phyloP scores from a whole-genome alignment of 2,888 invertebrate species.

The Spicauda simplicius region DNA sequence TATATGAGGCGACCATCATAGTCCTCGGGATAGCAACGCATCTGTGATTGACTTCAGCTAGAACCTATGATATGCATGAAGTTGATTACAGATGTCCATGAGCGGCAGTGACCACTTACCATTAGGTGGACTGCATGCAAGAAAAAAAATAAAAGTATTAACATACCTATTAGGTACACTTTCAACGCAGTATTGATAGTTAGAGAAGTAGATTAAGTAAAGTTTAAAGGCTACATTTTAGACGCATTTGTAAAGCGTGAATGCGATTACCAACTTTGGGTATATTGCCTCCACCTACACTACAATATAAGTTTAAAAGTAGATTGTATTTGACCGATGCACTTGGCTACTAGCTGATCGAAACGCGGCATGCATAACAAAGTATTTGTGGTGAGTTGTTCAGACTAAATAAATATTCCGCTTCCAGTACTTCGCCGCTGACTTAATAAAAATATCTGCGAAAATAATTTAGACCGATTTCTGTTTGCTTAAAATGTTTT shows the following conservation, averaged over 20 bases:
- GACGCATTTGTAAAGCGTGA: conserved; percentile 15
- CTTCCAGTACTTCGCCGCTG: conserved; percentile 40
- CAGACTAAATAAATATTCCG: conserved; percentile 66
- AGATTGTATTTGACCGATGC: conserved; percentile 61
- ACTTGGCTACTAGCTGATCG: conserved; percentile 67
- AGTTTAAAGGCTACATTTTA: neutral
- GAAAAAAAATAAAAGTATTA: no score
- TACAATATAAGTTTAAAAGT: conserved; percentile 57
- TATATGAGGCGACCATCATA: no score
- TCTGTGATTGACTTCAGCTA: no score
- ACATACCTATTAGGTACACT: no score
- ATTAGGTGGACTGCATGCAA: no score
- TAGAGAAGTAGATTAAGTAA: neutral
- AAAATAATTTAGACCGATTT: conserved; percentile 4
- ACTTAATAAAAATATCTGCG: conserved; percentile 20
- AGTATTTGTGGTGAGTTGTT: conserved; percentile 55
- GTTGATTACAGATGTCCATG: no score
- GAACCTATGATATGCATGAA: no score
- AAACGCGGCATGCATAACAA: conserved; percentile 64
- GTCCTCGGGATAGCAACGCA: no score
- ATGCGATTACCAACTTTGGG: conserved; percentile 8
- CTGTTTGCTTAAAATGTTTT: neutral
- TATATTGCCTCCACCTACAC: conserved; percentile 10
- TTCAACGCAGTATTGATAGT: no score
- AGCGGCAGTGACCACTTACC: no score